phyloP scores from a whole-genome alignment of 2,888 invertebrate species.

The Epirrita christyi region DNA sequence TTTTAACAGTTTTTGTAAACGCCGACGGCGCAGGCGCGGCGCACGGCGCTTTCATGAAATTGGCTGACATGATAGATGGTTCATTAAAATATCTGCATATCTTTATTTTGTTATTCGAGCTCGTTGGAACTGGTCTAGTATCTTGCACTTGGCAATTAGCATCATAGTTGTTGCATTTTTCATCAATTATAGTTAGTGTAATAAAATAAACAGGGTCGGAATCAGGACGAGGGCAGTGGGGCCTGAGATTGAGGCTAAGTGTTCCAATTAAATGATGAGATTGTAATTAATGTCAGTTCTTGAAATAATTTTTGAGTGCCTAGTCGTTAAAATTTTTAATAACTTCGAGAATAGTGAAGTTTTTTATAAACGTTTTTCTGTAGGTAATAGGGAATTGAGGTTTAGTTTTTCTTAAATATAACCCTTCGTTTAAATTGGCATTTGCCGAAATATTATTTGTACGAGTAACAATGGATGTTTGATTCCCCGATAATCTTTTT shows the following conservation, averaged over 20 bases:
- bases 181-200: slow-evolving; percentile 1
- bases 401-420: too few relatives aligned
- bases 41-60: slow-evolving; percentile 31
- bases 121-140: slow-evolving; percentile 26
- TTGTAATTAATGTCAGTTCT: background rate
- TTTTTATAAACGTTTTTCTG: too few relatives aligned
- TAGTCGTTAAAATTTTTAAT: too few relatives aligned
- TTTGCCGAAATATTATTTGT: too few relatives aligned
- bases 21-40: slow-evolving; percentile 26
- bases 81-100: slow-evolving; percentile 52
- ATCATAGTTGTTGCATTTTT: slow-evolving; percentile 17
- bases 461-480: too few relatives aligned
- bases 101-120: slow-evolving; percentile 30
- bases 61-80: slow-evolving; percentile 40
- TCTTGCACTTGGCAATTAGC: slow-evolving; percentile 38
- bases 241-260: background rate
- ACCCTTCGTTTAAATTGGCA: too few relatives aligned
- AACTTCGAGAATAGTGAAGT: too few relatives aligned
- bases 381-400: too few relatives aligned
- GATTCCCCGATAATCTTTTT: too few relatives aligned
- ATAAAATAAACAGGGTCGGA: background rate
- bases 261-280: background rate
- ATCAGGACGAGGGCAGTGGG: slow-evolving; percentile 1
- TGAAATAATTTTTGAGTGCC: too few relatives aligned
- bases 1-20: slow-evolving; percentile 21